phyloP scores from a whole-genome alignment of 2,797 vertebrate genomes.

The Lacerta bilineata region DNA sequence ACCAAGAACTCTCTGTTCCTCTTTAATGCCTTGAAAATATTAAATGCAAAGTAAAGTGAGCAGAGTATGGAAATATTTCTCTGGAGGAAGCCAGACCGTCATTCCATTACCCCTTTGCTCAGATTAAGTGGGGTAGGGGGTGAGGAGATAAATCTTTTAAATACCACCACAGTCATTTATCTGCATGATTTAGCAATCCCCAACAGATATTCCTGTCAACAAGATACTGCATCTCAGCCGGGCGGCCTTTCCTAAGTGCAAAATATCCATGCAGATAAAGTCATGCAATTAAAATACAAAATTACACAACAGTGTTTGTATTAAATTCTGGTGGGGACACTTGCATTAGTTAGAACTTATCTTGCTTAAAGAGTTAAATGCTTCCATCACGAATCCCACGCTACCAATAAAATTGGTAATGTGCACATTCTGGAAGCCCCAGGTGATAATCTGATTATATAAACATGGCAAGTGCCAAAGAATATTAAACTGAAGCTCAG shows the following conservation, averaged over 20 bases:
- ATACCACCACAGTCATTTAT: slow-evolving; percentile 1
- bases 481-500: slow-evolving; percentile 27
- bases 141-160: slow-evolving; percentile 14
- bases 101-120: background rate
- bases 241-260: background rate
- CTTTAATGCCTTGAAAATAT: background rate
- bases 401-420: slow-evolving; percentile 4
- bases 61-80: background rate
- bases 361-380: slow-evolving; percentile 24
- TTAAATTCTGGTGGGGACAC: background rate
- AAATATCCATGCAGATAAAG: slow-evolving; percentile 21
- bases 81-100: slow-evolving; percentile 6
- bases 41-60: no score
- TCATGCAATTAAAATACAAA: background rate
- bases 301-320: slow-evolving; percentile 10
- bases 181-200: slow-evolving; percentile 26
- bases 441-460: slow-evolving; percentile 38
- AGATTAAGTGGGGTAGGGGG: background rate
- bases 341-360: slow-evolving; percentile 3
- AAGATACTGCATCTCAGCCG: background rate
- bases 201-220: background rate
- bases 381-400: background rate
- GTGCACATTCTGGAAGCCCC: slow-evolving; percentile 8
- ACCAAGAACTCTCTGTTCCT: background rate
- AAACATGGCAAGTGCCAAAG: slow-evolving; percentile 35